Evolutionary conservation across 2,113 vertebrate genomes (phyloP), one percentile per base, ranked within the genome.

Genomic region (Entomyzon cyanotis): DNA sequence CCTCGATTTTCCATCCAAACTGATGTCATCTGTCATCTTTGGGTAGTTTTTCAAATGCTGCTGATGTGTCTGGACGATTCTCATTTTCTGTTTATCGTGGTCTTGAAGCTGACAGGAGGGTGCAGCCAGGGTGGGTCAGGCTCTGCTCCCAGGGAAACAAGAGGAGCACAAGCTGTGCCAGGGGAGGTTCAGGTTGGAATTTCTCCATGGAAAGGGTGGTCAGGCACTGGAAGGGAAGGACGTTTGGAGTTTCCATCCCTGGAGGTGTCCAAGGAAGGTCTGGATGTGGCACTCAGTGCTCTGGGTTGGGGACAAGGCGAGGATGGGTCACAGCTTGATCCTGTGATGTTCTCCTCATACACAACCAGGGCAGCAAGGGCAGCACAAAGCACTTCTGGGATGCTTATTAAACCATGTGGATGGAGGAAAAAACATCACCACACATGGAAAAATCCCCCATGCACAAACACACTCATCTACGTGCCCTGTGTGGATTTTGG

Each of bases 381-480:
- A 37, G 27, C 0, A 0, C 0, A 20, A 75, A 35, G 5, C n/a
- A 1, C 9, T 28, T 21, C 46, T 83, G 84, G 12, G 8, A 15
- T 3, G 42, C 27, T 31, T 30, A 15, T 22, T 55, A 11, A 21
- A 21, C 7, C 30, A 0, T 2, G n/a, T 10, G 16, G 46, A 4
- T 25, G 58, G 1, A 12, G n/a, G 10, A 44, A 63, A 62, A 62
- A 0, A 0, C 67, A 76, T 0, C 16, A 15, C 15, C 30, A 7
- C 11, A 8, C 13, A 0, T 5, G 15, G 33, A 60, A 37, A 47
- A 39, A 19, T 22, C 56, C 60, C 33, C 30, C 8, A 59, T 2
- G 41, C 77, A n/a, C 18, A 37, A 39, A 4, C 37, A 46, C 11
- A 7, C 30, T 3, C 15, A 13, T 0, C 3, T 5, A 25, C 4